Evolutionary conservation across 2,888 invertebrate species (phyloP).

Genomic region (Agriopis leucophaearia): DNA sequence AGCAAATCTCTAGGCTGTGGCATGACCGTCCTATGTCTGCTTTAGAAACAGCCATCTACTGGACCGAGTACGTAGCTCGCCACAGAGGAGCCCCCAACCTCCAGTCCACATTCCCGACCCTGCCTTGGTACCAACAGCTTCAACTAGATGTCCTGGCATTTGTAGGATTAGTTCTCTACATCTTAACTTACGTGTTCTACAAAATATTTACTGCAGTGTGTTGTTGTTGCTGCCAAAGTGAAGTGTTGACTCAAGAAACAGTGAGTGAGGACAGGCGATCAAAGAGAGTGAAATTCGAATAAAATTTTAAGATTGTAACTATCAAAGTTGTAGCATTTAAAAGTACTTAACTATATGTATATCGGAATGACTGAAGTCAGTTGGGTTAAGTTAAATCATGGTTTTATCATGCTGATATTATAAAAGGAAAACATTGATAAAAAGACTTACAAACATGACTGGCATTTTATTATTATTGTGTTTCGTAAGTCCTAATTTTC

Average conservation of each 20-base stretch:
- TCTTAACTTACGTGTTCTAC: slow-evolving; percentile 64
- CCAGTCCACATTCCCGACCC: slow-evolving; percentile 65
- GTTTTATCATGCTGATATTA: slow-evolving; percentile 14
- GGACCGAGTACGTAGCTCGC: slow-evolving; percentile 85
- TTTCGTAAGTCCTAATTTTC: neutral
- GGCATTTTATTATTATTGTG: slow-evolving; percentile 2
- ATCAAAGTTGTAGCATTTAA: slow-evolving; percentile 20
- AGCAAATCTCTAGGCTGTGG: slow-evolving; percentile 79
- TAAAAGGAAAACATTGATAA: slow-evolving; percentile 7
- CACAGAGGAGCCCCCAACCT: slow-evolving; percentile 77
- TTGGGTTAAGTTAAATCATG: slow-evolving; percentile 13
- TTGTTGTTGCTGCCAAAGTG: slow-evolving; percentile 69
- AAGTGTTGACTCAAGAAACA: slow-evolving; percentile 48
- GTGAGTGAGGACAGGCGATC: slow-evolving; percentile 63
- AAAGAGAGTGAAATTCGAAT: slow-evolving; percentile 81
- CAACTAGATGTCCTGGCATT: slow-evolving; percentile 78
- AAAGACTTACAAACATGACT: slow-evolving; percentile 12
- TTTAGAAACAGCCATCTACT: slow-evolving; percentile 85
- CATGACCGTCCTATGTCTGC: slow-evolving; percentile 84
- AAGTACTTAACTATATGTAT: slow-evolving; percentile 28
- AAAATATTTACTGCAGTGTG: slow-evolving; percentile 72
- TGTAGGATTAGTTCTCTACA: slow-evolving; percentile 68
- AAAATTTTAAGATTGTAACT: slow-evolving; percentile 33
- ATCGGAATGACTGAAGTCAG: slow-evolving; percentile 15
- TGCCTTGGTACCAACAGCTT: slow-evolving; percentile 73